These are phyloP conservation scores for Xiphydria camelus DNA, from an alignment of 2,888 invertebrate species.

Conservation along the genomic window DNA sequence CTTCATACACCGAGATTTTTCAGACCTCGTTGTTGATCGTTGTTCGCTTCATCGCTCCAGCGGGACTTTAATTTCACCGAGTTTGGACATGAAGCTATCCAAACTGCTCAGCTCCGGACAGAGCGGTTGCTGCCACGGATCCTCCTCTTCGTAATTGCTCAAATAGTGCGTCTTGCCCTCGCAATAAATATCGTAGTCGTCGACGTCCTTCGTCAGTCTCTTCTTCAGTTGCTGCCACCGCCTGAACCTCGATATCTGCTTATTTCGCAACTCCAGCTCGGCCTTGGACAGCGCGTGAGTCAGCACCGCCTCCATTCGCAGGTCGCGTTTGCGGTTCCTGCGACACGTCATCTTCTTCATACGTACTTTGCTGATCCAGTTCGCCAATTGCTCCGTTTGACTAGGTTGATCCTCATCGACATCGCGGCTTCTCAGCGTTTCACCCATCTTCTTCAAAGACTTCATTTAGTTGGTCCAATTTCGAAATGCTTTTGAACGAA, in stretches of 20 bases:
- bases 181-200: slow-evolving; percentile 11
- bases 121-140: slow-evolving; percentile 36
- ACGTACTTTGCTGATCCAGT: slow-evolving; percentile 69
- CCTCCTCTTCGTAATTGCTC: slow-evolving; percentile 9
- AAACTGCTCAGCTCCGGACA: slow-evolving; percentile 67
- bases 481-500: too few relatives aligned
- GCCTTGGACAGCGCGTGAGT: slow-evolving; percentile 65
- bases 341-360: slow-evolving; percentile 65
- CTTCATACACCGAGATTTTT: background rate
- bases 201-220: slow-evolving; percentile 22
- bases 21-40: background rate
- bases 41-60: slow-evolving; percentile 52
- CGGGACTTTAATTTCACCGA: slow-evolving; percentile 63
- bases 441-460: slow-evolving; percentile 31
- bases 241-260: slow-evolving; percentile 66
- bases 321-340: slow-evolving; percentile 64
- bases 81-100: slow-evolving; percentile 68
- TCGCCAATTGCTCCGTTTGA: slow-evolving; percentile 40
- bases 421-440: slow-evolving; percentile 27
- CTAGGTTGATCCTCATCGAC: slow-evolving; percentile 34
- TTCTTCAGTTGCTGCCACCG: slow-evolving; percentile 61
- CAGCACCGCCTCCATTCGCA: slow-evolving; percentile 69
- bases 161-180: slow-evolving; percentile 7
- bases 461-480: too few relatives aligned
- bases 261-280: slow-evolving; percentile 64